A percentile compares a stretch with the other conserved stretches of the same genome.
These are phyloP conservation scores for Agapetus fuscipes DNA, from an alignment of 2,888 invertebrate genomes.

Conservation along the genomic window DNA sequence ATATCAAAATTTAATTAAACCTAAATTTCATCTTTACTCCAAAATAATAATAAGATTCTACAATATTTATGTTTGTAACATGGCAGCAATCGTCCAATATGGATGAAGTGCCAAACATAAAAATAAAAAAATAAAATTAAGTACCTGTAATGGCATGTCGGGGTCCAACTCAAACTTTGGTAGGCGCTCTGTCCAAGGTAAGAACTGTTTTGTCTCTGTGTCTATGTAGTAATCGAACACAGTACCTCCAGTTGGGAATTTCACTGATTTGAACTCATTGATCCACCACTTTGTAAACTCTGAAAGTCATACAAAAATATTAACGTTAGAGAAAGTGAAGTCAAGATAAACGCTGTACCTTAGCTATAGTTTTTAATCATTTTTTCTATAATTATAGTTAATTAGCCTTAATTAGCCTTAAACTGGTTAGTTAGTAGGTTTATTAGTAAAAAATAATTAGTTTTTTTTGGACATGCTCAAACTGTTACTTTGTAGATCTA, in stretches of 20 bases:
- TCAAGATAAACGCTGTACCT: neutral
- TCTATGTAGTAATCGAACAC: slow-evolving; percentile 95
- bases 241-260: slow-evolving; percentile 84
- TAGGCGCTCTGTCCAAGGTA: slow-evolving; percentile 82
- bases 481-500: too few relatives aligned
- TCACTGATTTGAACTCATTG: slow-evolving; percentile 90
- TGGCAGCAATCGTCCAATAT: too few relatives aligned
- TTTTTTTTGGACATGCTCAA: too few relatives aligned
- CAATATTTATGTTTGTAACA: too few relatives aligned
- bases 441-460: neutral
- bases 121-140: too few relatives aligned
- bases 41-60: too few relatives aligned
- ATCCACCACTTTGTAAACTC: slow-evolving; percentile 98
- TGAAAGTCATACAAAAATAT: slow-evolving; percentile 40
- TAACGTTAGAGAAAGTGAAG: neutral
- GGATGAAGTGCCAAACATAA: too few relatives aligned
- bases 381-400: too few relatives aligned
- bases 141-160: slow-evolving; percentile 83
- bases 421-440: neutral
- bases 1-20: too few relatives aligned
- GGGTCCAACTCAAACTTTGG: slow-evolving; percentile 86
- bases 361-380: too few relatives aligned
- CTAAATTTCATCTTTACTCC: too few relatives aligned
- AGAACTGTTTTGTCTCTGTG: slow-evolving; percentile 78
- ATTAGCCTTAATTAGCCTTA: too few relatives aligned